Evolutionary conservation across 2,888 invertebrate species (phyloP).

Genomic region (Trissonchulus sp.): DNA sequence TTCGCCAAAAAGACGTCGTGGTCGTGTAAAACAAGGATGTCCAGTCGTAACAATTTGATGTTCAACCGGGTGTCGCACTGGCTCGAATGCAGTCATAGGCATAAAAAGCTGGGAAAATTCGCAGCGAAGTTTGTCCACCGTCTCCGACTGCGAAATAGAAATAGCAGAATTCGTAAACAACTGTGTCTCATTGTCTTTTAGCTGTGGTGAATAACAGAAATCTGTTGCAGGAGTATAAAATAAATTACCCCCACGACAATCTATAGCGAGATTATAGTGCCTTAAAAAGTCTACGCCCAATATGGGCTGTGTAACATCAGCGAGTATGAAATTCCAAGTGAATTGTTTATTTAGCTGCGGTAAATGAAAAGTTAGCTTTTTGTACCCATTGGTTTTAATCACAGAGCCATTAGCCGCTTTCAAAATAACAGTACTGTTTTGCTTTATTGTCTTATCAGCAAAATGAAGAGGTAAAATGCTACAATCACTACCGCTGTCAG

Average conservation of each 20-base stretch:
- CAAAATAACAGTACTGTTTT: neutral
- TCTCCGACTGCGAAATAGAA: too few species aligned
- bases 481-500: constrained; percentile 13
- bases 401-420: constrained; percentile 9
- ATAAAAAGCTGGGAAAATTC: too few species aligned
- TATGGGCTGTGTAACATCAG: constrained; percentile 10
- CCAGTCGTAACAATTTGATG: neutral
- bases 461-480: constrained; percentile 10
- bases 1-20: neutral
- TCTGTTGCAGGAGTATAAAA: too few species aligned
- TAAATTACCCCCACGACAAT: neutral
- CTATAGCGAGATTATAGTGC: constrained; percentile 1
- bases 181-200: too few species aligned
- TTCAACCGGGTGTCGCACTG: neutral
- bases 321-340: constrained; percentile 3
- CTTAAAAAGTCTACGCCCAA: constrained; percentile 10
- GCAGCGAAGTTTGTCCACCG: too few species aligned
- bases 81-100: too few species aligned
- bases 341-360: neutral
- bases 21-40: neutral
- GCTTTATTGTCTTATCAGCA: neutral
- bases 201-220: too few species aligned
- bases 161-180: too few species aligned
- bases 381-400: neutral
- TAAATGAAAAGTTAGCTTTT: neutral